Evolutionary conservation across 2,113 vertebrate genomes (phyloP).

Genomic region (Bufo gargarizans): DNA sequence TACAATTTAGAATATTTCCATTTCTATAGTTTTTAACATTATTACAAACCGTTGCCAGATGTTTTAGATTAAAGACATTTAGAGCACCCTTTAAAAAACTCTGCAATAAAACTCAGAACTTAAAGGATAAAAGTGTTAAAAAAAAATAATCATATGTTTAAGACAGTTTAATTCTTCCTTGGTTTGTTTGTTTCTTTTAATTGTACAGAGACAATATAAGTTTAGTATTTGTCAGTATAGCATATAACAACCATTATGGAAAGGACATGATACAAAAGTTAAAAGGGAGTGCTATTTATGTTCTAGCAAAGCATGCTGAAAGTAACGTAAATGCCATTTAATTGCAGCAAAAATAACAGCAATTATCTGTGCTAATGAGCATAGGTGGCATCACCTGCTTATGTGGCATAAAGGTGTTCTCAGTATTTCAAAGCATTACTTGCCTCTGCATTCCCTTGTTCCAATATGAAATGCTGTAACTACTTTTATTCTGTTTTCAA

Average conservation of each 20-base stretch:
- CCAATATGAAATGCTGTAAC: background rate
- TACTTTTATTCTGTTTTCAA: background rate
- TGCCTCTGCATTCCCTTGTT: background rate
- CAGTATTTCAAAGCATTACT: background rate
- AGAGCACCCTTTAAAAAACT: background rate
- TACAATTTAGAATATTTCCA: too few relatives aligned
- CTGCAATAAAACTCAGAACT: background rate
- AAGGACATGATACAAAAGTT: background rate
- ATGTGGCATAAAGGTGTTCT: background rate
- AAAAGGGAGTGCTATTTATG: background rate
- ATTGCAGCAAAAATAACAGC: background rate
- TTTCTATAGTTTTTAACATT: background rate
- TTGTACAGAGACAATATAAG: background rate
- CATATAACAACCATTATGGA: background rate
- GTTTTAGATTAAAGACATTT: background rate
- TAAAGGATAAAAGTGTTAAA: background rate
- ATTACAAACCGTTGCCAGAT: background rate
- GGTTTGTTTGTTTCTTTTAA: background rate
- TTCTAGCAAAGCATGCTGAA: background rate
- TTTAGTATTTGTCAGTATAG: background rate
- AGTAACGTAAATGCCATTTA: background rate
- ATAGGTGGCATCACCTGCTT: background rate
- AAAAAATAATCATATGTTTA: background rate
- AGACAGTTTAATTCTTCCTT: background rate
- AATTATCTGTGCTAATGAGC: constrained; percentile 6